Percentiles rank a stretch among this genome's conserved stretches.
phyloP scores from a whole-genome alignment of 2,888 invertebrate genomes.

The Steinernema hermaphroditum region DNA sequence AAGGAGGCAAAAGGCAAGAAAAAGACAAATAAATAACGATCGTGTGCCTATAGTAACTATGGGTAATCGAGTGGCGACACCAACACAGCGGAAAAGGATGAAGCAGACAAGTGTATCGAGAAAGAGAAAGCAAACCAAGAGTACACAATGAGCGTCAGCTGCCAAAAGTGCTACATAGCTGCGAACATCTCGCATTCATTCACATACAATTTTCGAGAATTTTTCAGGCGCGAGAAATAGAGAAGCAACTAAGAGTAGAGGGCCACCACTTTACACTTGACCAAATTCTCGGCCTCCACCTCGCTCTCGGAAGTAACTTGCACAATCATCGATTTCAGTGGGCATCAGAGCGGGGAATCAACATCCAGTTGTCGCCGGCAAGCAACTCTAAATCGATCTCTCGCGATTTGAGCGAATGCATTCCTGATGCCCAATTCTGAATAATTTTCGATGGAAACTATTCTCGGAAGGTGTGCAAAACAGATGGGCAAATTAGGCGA shows the following conservation, averaged over 20 bases:
- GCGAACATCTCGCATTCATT: not conserved
- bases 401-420: not conserved
- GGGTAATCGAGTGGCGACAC: constrained; percentile 2
- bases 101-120: not conserved
- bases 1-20: constrained; percentile 7
- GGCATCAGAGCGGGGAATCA: not conserved
- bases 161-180: constrained; percentile 16
- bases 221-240: not conserved
- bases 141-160: constrained; percentile 21
- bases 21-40: not conserved
- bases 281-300: not conserved
- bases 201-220: constrained; percentile 14
- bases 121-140: not conserved
- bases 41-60: not conserved
- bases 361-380: constrained; percentile 5
- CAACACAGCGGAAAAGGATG: constrained; percentile 13
- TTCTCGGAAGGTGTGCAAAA: not conserved
- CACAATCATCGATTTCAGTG: not conserved
- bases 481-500: not conserved
- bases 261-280: constrained; percentile 21
- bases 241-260: not conserved
- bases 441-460: not conserved
- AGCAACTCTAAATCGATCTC: not conserved
- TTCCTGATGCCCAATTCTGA: not conserved
- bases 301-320: not conserved